Base-by-base conservation (phyloP, 2,888 invertebrate species). In the Oligia fasciuncula region DNA sequence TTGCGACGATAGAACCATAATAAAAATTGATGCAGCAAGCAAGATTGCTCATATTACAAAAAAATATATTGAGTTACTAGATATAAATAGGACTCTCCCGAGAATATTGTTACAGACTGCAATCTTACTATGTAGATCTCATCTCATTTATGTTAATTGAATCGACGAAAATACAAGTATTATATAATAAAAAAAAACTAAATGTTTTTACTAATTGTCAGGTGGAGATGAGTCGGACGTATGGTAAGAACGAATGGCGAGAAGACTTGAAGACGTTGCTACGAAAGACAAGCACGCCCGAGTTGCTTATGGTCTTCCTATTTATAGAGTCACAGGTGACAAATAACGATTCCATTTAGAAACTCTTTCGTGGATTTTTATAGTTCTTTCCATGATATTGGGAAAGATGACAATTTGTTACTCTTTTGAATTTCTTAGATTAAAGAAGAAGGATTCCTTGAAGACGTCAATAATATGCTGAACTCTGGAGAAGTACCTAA, bases 401-500 rank as follows among this genome's bases (percentile, higher is more conserved):
- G 9, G 17, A 23, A 43, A 57, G 0, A 14, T 46, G 23, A 35
- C 17, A 35, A 65, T 46, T 14, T 76, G 17, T 54, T 35, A n/a
- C 4, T 35, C 17, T 71, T 63, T 17, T 66, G 4, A 62, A 70
- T 62, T 54, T 19, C 5, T 54, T 66, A 98, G 98, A 98, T 99
- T 62, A 99, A 99, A 97, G 98, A 99, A 94, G 99, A 99, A 96
- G 98, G 98, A 0, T 99, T 99, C 92, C 96, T 99, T 73, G 99
- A 99, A 94, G 99, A 99, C 91, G 98, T 99, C 2, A 99, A 98
- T 92, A 99, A 99, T 93, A 97, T 99, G 94, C 95, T 99, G 68
- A 99, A 99, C 93, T 98, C 99, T 0, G 99, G 99, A 5, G 99
- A 99, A 97, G 98, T 99, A 0, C 99, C 99, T 0, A 99, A 99